A percentile compares a stretch with the other conserved stretches of the same genome.
Conservation (phyloP, 1,140 invertebrate genomes). For the Oryctes rhinoceros region DNA sequence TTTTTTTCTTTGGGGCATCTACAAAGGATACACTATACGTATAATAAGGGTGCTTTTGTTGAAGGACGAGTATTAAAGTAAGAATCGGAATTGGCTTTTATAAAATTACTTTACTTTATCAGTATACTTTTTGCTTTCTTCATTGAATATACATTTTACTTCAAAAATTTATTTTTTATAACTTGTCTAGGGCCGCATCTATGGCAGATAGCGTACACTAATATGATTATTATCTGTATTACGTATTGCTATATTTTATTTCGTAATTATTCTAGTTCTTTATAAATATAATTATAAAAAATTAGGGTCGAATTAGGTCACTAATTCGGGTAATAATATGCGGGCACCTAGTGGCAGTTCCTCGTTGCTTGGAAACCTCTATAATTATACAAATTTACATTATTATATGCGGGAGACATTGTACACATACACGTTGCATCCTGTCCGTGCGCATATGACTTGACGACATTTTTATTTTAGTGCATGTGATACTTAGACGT, state of each 20-base stretch:
- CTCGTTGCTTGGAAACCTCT: not conserved
- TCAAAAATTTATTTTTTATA: no score
- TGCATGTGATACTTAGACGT: not conserved
- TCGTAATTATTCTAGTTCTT: not conserved
- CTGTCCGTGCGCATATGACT: not conserved
- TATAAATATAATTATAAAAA: not conserved
- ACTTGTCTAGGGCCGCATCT: no score
- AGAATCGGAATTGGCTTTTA: no score
- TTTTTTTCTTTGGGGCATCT: no score
- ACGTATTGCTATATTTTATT: not conserved
- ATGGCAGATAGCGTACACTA: no score
- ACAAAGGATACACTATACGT: no score
- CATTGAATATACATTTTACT: no score
- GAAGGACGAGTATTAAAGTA: no score
- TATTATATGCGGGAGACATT: constrained; percentile 14
- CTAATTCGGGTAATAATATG: not conserved
- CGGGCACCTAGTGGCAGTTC: not conserved
- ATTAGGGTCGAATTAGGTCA: not conserved
- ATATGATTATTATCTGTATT: no score
- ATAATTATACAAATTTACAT: constrained; percentile 6
- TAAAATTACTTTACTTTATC: no score
- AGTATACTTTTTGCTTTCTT: no score
- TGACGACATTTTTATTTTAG: not conserved
- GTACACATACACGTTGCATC: not conserved
- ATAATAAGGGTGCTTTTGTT: no score